Evolutionary conservation across 2,888 invertebrate species (phyloP).

Genomic region (Gryllus longicercus): DNA sequence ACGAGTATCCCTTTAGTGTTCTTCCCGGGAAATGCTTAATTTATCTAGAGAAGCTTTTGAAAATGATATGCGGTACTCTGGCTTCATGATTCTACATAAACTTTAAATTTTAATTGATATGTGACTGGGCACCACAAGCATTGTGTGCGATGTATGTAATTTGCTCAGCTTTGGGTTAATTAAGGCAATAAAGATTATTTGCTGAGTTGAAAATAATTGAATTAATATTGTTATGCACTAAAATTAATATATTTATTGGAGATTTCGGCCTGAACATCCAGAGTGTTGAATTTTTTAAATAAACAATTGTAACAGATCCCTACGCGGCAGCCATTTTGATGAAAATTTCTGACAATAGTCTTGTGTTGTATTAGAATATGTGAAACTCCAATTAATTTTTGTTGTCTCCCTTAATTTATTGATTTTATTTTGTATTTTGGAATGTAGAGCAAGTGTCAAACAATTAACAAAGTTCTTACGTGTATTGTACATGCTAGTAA

Average conservation of each 20-base stretch:
- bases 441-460: not conserved
- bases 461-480: not conserved
- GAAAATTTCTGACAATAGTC: conserved; percentile 34
- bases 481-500: not conserved
- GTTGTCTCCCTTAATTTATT: not conserved
- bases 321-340: conserved; percentile 37
- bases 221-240: not conserved
- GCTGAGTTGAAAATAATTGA: not conserved
- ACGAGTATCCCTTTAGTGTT: not conserved
- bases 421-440: not conserved
- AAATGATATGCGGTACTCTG: no score
- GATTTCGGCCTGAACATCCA: not conserved
- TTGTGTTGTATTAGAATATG: conserved; percentile 26
- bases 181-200: not conserved
- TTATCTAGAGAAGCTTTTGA: not conserved
- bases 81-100: no score
- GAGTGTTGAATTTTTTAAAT: not conserved
- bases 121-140: not conserved
- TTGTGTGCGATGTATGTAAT: not conserved
- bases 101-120: not conserved
- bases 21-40: not conserved
- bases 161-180: not conserved
- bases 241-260: not conserved
- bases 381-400: conserved; percentile 23
- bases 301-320: conserved; percentile 25